Conservation (phyloP, 2,888 invertebrate genomes). For the Pandemis heparana region DNA sequence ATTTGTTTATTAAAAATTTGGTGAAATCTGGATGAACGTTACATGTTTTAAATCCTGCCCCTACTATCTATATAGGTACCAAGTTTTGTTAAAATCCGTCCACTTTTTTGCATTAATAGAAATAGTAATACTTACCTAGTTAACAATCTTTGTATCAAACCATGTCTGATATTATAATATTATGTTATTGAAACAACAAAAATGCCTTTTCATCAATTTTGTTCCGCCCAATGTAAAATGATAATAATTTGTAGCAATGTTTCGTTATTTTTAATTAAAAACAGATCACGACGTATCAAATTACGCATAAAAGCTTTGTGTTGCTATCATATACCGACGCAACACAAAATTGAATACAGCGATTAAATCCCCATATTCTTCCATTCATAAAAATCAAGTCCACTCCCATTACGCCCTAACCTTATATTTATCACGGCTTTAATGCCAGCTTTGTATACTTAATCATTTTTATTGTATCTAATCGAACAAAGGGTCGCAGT, state of each 20-base stretch:
- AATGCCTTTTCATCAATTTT: no score
- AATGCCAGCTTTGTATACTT: slow-evolving; percentile 16
- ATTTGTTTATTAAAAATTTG: no score
- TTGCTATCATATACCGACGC: background rate
- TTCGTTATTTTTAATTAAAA: background rate
- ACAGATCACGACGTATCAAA: background rate
- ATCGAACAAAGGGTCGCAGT: slow-evolving; percentile 47
- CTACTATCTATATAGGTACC: no score
- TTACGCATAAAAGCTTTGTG: background rate
- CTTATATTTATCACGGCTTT: slow-evolving; percentile 16
- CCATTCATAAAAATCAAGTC: background rate
- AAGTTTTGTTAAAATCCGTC: no score
- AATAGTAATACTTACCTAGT: no score
- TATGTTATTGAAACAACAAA: no score
- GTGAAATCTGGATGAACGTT: no score
- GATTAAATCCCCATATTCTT: slow-evolving; percentile 4
- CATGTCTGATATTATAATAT: no score
- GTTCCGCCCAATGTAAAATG: no score
- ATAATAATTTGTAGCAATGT: background rate
- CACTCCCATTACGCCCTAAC: slow-evolving; percentile 5
- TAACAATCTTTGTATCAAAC: no score
- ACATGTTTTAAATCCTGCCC: no score
- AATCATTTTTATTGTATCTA: slow-evolving; percentile 43
- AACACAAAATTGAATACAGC: background rate
- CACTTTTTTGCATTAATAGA: no score